Conservation (phyloP, 2,113 vertebrate species). For the Caranx ignobilis region DNA sequence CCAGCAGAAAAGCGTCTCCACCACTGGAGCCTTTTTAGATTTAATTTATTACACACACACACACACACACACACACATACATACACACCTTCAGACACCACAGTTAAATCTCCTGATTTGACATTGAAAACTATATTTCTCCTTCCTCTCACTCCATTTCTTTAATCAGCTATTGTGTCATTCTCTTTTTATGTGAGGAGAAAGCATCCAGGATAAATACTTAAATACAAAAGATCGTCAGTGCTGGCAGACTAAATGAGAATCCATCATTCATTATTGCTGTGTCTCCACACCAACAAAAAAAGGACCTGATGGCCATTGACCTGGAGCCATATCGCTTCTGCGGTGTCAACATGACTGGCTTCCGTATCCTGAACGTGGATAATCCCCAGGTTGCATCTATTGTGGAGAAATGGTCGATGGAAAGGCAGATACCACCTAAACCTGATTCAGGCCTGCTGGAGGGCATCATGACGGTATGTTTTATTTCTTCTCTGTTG, state of each 20-base stretch:
- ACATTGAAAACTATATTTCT: slow-evolving; percentile 44
- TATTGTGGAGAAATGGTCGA: slow-evolving; percentile 98
- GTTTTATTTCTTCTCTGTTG: slow-evolving; percentile 47
- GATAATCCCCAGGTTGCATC: slow-evolving; percentile 95
- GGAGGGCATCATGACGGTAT: slow-evolving; percentile 98
- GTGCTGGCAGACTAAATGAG: slow-evolving; percentile 35
- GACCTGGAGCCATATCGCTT: slow-evolving; percentile 98
- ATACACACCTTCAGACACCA: slow-evolving; percentile 8
- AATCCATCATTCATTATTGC: slow-evolving; percentile 13
- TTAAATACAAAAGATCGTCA: slow-evolving; percentile 32
- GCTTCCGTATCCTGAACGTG: slow-evolving; percentile 97
- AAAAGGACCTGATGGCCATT: slow-evolving; percentile 96
- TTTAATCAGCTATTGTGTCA: slow-evolving; percentile 57
- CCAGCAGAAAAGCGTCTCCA: slow-evolving; percentile 68
- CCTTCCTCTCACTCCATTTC: slow-evolving; percentile 36
- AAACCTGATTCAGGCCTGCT: slow-evolving; percentile 93
- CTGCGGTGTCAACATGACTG: slow-evolving; percentile 98
- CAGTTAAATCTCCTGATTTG: slow-evolving; percentile 57
- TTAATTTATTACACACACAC: slow-evolving; percentile 40
- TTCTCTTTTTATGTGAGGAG: slow-evolving; percentile 59
- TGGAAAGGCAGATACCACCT: slow-evolving; percentile 91
- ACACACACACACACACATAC: neutral
- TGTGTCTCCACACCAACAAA: slow-evolving; percentile 53
- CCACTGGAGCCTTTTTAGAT: slow-evolving; percentile 71
- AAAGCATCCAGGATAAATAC: slow-evolving; percentile 44